These are phyloP conservation scores for Drosophila takahashii DNA, from an alignment of 1,140 invertebrate genomes.

Conservation along the genomic window DNA sequence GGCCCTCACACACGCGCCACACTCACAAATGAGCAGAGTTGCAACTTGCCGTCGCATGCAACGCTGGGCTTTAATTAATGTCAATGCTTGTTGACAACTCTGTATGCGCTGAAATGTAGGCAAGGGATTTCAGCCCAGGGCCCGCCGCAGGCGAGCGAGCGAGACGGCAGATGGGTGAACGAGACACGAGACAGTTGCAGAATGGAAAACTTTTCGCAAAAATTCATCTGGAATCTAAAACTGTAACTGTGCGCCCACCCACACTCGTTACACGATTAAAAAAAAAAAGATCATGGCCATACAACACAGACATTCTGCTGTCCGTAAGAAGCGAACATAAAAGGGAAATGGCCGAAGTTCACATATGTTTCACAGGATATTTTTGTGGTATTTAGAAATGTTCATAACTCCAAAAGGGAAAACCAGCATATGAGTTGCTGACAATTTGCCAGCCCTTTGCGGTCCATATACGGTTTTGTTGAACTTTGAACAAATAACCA, in stretches of 20 bases:
- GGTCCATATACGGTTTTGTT: background rate
- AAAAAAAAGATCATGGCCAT: slow-evolving; percentile 40
- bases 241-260: background rate
- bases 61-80: slow-evolving; percentile 78
- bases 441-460: slow-evolving; percentile 18
- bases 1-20: slow-evolving; percentile 27
- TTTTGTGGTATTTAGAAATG: slow-evolving; percentile 27
- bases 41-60: slow-evolving; percentile 61
- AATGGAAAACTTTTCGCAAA: slow-evolving; percentile 27
- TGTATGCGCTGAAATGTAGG: slow-evolving; percentile 36
- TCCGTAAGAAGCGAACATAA: slow-evolving; percentile 1
- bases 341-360: slow-evolving; percentile 17
- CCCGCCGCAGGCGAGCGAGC: background rate
- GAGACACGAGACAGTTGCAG: background rate
- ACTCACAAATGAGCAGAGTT: slow-evolving; percentile 32
- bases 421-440: slow-evolving; percentile 12
- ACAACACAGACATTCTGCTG: background rate
- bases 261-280: too few species aligned
- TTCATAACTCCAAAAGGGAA: slow-evolving; percentile 13
- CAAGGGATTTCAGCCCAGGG: slow-evolving; percentile 26
- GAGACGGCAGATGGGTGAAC: background rate
- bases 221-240: slow-evolving; percentile 25
- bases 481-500: background rate
- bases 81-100: slow-evolving; percentile 79
- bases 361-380: slow-evolving; percentile 11